These are phyloP conservation scores for Euschistus heros DNA, from an alignment of 1,140 invertebrate species.

Conservation along the genomic window DNA sequence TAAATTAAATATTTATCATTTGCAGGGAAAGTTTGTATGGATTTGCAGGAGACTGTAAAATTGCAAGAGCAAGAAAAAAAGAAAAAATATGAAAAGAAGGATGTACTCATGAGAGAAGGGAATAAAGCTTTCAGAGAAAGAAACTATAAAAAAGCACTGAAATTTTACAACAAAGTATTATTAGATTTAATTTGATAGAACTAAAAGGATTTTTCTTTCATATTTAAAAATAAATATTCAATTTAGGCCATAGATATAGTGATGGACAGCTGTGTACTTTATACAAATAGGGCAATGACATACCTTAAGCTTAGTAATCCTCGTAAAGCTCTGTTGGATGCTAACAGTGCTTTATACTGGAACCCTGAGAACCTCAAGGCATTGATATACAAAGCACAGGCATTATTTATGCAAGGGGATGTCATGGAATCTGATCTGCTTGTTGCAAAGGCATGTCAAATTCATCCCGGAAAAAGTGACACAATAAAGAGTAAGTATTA, in stretches of 20 bases:
- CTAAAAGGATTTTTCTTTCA: too few relatives aligned
- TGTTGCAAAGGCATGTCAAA: neutral
- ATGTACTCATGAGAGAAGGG: too few relatives aligned
- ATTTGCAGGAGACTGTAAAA: too few relatives aligned
- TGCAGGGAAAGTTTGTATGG: too few relatives aligned
- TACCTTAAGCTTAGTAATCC: neutral
- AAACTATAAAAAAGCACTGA: too few relatives aligned
- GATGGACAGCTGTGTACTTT: constrained; percentile 7
- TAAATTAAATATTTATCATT: too few relatives aligned
- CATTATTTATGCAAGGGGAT: neutral
- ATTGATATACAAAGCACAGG: neutral
- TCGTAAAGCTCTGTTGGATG: neutral
- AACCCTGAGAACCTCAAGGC: neutral
- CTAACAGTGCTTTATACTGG: neutral
- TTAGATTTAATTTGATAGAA: too few relatives aligned
- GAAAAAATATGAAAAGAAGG: too few relatives aligned
- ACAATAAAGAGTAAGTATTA: neutral
- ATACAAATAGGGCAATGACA: neutral
- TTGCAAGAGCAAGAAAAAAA: too few relatives aligned
- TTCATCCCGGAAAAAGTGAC: neutral
- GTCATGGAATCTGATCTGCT: neutral
- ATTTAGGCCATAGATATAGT: neutral
- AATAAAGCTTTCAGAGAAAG: too few relatives aligned
- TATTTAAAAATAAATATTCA: too few relatives aligned
- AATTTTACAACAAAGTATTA: too few relatives aligned